These are phyloP conservation scores for Strix aluco DNA, from an alignment of 2,113 vertebrate species.

Conservation along the genomic window DNA sequence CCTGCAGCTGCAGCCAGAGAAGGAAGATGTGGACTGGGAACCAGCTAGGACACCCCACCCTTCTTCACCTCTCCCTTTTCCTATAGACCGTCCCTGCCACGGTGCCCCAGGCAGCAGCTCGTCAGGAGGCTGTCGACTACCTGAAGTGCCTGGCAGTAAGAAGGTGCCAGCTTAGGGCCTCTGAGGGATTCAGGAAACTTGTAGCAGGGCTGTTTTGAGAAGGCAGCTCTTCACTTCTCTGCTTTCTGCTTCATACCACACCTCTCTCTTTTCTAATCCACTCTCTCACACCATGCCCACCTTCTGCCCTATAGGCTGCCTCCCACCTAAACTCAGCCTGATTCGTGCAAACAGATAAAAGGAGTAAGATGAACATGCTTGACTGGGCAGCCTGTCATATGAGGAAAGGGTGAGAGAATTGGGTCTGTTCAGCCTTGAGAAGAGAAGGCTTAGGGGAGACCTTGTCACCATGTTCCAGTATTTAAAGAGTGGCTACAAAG, in stretches of 20 bases:
- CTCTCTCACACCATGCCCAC: background rate
- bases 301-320: background rate
- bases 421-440: no score
- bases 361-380: background rate
- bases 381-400: no score
- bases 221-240: background rate
- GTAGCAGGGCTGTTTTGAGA: background rate
- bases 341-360: background rate
- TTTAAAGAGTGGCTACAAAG: no score
- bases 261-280: background rate
- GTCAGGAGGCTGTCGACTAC: background rate
- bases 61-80: background rate
- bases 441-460: no score
- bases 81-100: background rate
- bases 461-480: no score
- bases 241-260: background rate
- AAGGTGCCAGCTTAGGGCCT: background rate
- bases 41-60: background rate
- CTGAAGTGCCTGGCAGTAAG: background rate
- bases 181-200: background rate
- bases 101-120: background rate
- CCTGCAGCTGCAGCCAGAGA: background rate
- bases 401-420: no score
- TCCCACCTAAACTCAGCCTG: background rate
- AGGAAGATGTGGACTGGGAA: background rate